A percentile compares a stretch with the other conserved stretches of the same genome.
Evolutionary conservation across 2,113 vertebrate genomes (phyloP).

Genomic region (Strigops habroptila): DNA sequence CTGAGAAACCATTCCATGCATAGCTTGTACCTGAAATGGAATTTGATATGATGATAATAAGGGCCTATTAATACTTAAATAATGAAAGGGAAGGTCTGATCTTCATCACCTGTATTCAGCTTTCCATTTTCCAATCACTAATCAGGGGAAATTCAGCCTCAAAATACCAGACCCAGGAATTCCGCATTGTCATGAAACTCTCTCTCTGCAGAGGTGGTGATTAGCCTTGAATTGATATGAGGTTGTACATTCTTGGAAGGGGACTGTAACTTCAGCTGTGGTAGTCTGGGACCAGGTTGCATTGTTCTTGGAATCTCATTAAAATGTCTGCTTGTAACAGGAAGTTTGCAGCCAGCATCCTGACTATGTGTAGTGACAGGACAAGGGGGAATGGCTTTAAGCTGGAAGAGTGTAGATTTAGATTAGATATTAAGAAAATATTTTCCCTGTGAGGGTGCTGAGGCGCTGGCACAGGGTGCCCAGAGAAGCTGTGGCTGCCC

Average conservation of each 20-base stretch:
- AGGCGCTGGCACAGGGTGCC: neutral
- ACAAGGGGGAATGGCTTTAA: neutral
- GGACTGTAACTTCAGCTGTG: neutral
- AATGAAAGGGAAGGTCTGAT: neutral
- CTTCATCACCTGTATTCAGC: neutral
- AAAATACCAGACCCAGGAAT: neutral
- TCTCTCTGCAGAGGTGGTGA: neutral
- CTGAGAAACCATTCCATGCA: neutral
- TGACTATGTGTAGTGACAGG: neutral
- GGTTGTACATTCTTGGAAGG: neutral
- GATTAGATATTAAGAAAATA: neutral
- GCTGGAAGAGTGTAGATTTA: neutral
- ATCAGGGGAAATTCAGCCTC: neutral
- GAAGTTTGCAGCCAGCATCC: neutral
- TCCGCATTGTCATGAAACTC: neutral
- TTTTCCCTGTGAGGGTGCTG: neutral
- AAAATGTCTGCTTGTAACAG: neutral
- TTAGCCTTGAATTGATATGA: neutral
- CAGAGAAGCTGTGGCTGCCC: neutral
- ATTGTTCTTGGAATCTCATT: neutral
- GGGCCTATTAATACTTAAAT: neutral
- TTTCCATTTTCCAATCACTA: neutral
- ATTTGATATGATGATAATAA: constrained; percentile 5
- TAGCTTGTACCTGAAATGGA: neutral
- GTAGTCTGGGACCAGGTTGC: neutral